These are phyloP conservation scores for Ctenosaura bakeri DNA, from an alignment of 2,797 vertebrate genomes.

Conservation along the genomic window DNA sequence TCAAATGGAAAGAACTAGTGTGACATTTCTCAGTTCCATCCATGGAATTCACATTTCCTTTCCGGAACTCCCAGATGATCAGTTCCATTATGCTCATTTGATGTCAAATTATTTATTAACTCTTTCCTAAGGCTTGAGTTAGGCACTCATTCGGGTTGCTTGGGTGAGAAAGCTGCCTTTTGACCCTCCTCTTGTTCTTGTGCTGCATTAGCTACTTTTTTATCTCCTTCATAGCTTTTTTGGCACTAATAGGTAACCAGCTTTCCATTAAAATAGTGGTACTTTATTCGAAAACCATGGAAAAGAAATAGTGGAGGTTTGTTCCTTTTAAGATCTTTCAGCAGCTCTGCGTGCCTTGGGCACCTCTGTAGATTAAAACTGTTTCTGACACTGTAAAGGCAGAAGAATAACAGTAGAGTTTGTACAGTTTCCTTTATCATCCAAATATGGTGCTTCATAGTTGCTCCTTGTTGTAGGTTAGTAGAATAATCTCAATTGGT, in stretches of 20 bases:
- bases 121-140: neutral
- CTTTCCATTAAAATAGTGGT: constrained; percentile 4
- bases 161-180: constrained; percentile 14
- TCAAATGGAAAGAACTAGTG: constrained; percentile 27
- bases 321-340: constrained; percentile 55
- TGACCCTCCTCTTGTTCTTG: constrained; percentile 14
- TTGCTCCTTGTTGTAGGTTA: constrained; percentile 10
- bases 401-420: constrained; percentile 30
- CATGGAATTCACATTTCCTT: constrained; percentile 10
- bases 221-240: constrained; percentile 18
- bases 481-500: neutral
- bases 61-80: constrained; percentile 11
- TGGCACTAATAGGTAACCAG: constrained; percentile 6
- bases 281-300: constrained; percentile 42
- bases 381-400: constrained; percentile 52
- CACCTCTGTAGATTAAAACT: constrained; percentile 60
- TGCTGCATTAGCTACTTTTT: constrained; percentile 22
- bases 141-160: constrained; percentile 1
- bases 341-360: constrained; percentile 43
- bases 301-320: constrained; percentile 22
- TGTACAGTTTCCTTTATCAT: constrained; percentile 36
- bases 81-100: constrained; percentile 24
- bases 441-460: constrained; percentile 33
- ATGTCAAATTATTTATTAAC: constrained; percentile 43
- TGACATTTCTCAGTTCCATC: neutral